phyloP scores from a whole-genome alignment of 2,888 invertebrate species.

The Cephus sareptanus region DNA sequence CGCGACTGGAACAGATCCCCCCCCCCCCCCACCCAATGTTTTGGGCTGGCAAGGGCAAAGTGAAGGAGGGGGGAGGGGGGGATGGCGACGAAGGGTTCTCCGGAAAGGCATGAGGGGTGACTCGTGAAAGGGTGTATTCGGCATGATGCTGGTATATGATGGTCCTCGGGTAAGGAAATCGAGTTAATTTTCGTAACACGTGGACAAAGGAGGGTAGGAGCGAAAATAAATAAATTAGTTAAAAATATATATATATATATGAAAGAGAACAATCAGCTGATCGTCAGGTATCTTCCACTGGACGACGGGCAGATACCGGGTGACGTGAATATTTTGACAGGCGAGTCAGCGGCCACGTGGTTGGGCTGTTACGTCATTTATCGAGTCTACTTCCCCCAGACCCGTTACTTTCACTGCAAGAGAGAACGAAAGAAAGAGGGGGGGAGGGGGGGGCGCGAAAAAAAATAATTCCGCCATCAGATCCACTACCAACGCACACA shows the following conservation, averaged over 20 bases:
- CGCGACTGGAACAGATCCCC: neutral
- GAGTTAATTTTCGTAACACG: neutral
- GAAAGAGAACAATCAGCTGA: neutral
- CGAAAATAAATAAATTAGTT: neutral
- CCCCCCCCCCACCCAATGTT: neutral
- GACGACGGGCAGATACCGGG: neutral
- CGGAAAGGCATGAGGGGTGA: neutral
- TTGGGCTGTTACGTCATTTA: neutral
- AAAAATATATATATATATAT: neutral
- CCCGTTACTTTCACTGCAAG: neutral
- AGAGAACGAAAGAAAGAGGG: neutral
- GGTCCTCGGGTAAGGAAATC: neutral
- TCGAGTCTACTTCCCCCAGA: neutral
- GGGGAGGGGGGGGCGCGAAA: too few relatives aligned
- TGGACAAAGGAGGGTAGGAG: neutral
- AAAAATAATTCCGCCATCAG: neutral
- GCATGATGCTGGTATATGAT: neutral
- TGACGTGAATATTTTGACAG: neutral
- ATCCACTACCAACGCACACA: neutral
- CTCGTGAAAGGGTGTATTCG: neutral
- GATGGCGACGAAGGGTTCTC: neutral
- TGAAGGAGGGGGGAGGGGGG: neutral
- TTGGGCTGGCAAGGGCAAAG: conserved; percentile 3
- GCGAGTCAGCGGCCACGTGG: neutral
- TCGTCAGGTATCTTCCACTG: neutral